These are phyloP conservation scores for Serranus cabrilla DNA, from an alignment of 2,797 vertebrate genomes.

Conservation along the genomic window DNA sequence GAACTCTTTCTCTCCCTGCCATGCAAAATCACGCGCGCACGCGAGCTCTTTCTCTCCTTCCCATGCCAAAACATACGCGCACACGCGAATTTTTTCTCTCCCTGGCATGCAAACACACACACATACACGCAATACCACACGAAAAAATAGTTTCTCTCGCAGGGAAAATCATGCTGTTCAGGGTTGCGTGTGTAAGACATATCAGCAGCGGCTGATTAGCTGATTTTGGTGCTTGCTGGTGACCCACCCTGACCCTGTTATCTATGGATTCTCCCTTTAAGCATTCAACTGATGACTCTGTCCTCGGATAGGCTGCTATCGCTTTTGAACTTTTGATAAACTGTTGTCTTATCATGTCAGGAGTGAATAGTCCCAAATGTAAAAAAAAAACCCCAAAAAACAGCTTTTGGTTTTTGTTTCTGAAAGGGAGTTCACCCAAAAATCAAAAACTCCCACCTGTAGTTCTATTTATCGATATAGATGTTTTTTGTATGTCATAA, in stretches of 20 bases:
- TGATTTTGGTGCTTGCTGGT: constrained; percentile 44
- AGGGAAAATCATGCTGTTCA: constrained; percentile 22
- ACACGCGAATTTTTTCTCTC: not conserved
- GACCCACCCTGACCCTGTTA: constrained; percentile 54
- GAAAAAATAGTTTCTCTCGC: constrained; percentile 2
- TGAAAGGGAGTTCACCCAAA: no score
- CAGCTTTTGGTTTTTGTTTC: no score
- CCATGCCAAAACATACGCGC: no score
- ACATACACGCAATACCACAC: constrained; percentile 1
- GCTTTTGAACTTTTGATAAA: no score
- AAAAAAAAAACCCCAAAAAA: no score
- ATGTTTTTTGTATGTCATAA: no score
- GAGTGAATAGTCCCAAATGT: no score
- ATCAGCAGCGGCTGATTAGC: constrained; percentile 45
- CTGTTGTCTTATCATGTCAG: no score
- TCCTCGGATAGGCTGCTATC: not conserved
- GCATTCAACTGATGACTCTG: constrained; percentile 21
- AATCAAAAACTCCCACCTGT: no score
- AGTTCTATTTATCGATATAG: no score
- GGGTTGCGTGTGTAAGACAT: constrained; percentile 64
- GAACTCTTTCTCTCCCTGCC: not conserved
- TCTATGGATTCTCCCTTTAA: constrained; percentile 57
- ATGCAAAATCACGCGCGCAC: constrained; percentile 9
- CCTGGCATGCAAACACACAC: not conserved
- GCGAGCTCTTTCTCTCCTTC: no score